These are phyloP conservation scores for Odocoileus virginianus DNA, from an alignment of 2,113 vertebrate genomes.

Conservation along the genomic window DNA sequence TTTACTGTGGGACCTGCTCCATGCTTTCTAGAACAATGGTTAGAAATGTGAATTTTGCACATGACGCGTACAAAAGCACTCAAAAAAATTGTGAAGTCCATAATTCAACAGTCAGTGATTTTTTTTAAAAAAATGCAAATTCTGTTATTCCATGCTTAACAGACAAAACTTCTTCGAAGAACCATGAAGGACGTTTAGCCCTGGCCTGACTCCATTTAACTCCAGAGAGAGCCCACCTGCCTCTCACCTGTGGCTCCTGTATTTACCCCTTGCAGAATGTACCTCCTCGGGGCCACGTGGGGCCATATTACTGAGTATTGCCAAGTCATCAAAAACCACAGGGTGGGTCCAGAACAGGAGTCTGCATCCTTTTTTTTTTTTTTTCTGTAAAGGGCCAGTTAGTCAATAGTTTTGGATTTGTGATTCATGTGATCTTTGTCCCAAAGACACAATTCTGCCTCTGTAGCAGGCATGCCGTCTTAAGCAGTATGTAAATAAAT, in stretches of 20 bases:
- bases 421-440: background rate
- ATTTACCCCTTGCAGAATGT: accelerated
- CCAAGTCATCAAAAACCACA: background rate
- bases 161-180: background rate
- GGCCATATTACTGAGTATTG: background rate
- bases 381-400: background rate
- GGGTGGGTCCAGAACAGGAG: background rate
- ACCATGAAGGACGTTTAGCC: accelerated
- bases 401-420: background rate
- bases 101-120: background rate
- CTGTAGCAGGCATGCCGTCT: background rate
- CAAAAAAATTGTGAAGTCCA: background rate
- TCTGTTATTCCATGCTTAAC: background rate
- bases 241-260: too few relatives aligned
- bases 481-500: background rate
- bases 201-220: background rate
- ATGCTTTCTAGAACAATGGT: background rate
- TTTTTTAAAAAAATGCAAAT: background rate
- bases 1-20: accelerated
- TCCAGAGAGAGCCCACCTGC: accelerated
- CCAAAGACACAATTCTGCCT: background rate
- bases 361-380: too few relatives aligned
- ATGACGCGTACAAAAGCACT: background rate
- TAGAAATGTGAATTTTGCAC: background rate
- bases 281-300: accelerated